Evolutionary conservation across 2,888 invertebrate species (phyloP).

Genomic region (Apoda limacodes): DNA sequence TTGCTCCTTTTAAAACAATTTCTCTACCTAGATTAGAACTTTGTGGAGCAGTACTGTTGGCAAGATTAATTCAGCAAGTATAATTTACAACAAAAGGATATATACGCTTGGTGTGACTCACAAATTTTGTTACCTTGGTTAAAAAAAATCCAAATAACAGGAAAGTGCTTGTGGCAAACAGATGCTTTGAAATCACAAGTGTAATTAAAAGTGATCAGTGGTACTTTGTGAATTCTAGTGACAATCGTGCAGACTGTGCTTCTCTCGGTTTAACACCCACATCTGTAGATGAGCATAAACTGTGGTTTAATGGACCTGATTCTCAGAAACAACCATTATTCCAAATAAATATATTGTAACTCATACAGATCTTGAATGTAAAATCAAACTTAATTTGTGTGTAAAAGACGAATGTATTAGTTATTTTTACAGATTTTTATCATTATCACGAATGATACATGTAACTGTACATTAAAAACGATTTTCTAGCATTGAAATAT

Average conservation of each 20-base stretch:
- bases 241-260: conserved; percentile 12
- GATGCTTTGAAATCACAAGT: conserved; percentile 17
- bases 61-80: conserved; percentile 18
- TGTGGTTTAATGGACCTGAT: conserved; percentile 17
- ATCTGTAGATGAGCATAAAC: conserved; percentile 5
- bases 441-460: conserved; percentile 2
- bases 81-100: conserved; percentile 12
- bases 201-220: conserved; percentile 9
- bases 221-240: conserved; percentile 11
- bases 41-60: too few relatives aligned
- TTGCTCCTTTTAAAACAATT: conserved; percentile 22
- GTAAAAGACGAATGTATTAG: too few relatives aligned
- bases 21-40: conserved; percentile 21
- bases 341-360: conserved; percentile 3
- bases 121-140: conserved; percentile 18
- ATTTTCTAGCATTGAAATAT: conserved; percentile 4
- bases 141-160: conserved; percentile 17
- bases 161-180: conserved; percentile 20
- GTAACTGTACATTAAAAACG: conserved; percentile 4
- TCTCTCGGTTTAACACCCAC: conserved; percentile 8
- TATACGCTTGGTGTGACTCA: conserved; percentile 15
- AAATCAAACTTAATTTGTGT: too few relatives aligned
- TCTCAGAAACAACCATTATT: conserved; percentile 10
- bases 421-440: too few relatives aligned
- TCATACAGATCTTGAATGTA: conserved; percentile 3